These are phyloP conservation scores for Drosophila anomalata DNA, from an alignment of 2,888 invertebrate species.

Conservation along the genomic window DNA sequence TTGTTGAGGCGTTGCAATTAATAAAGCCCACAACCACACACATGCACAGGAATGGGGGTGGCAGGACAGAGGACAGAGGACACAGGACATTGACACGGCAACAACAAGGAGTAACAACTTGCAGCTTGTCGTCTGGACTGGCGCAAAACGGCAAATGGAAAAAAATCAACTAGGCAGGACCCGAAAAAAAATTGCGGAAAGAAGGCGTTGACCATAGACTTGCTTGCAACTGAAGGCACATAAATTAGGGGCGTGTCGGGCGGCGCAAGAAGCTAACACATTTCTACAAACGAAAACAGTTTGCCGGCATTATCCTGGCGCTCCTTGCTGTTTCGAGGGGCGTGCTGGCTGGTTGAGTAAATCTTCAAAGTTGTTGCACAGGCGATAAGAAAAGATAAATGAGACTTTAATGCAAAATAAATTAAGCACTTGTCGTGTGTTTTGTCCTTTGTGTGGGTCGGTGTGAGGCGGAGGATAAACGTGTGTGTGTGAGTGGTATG, in stretches of 20 bases:
- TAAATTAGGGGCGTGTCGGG: constrained; percentile 72
- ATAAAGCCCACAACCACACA: constrained; percentile 65
- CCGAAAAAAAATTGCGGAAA: constrained; percentile 45
- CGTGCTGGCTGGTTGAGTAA: constrained; percentile 58
- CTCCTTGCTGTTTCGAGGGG: constrained; percentile 7
- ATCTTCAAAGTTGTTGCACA: constrained; percentile 76
- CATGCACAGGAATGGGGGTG: not conserved
- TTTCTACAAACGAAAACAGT: constrained; percentile 16
- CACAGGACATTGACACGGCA: constrained; percentile 65
- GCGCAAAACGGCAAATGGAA: constrained; percentile 16
- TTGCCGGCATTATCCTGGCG: constrained; percentile 7
- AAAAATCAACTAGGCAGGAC: constrained; percentile 25
- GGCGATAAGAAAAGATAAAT: constrained; percentile 77
- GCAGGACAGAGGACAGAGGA: constrained; percentile 31
- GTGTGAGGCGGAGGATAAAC: constrained; percentile 12
- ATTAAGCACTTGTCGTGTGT: constrained; percentile 77
- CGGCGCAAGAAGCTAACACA: constrained; percentile 16
- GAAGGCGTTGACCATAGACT: constrained; percentile 62
- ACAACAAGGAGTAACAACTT: constrained; percentile 33
- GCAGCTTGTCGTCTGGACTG: constrained; percentile 26
- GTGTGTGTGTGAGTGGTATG: constrained; percentile 45
- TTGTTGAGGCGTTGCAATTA: constrained; percentile 78
- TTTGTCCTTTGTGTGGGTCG: constrained; percentile 22
- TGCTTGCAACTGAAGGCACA: constrained; percentile 72
- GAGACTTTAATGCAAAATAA: constrained; percentile 78